Conservation (phyloP, 2,888 invertebrate genomes). For the Sminthurinus aureus region DNA sequence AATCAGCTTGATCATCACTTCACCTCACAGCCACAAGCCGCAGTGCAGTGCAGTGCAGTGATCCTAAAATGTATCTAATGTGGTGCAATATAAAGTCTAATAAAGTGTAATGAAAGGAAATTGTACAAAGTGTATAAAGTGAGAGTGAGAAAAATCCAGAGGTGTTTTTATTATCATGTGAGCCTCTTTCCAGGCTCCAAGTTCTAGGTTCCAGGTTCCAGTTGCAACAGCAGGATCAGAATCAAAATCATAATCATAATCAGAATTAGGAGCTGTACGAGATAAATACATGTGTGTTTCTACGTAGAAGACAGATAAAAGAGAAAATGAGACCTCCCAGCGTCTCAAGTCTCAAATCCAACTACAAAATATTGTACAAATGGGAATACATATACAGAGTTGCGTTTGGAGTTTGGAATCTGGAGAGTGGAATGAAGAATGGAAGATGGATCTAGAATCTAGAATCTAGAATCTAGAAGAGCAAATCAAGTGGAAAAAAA, state of each 20-base stretch:
- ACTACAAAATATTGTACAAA: no score
- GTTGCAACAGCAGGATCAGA: not conserved
- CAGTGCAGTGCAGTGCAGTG: no score
- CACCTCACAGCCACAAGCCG: no score
- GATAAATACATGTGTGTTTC: no score
- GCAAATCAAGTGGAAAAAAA: constrained; percentile 45
- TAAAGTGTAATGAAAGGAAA: not conserved
- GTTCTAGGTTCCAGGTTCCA: constrained; percentile 29
- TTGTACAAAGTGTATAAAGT: not conserved
- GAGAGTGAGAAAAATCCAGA: constrained; percentile 14
- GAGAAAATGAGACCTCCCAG: constrained; percentile 43
- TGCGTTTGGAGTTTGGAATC: no score
- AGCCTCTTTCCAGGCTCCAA: not conserved
- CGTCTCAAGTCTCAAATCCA: constrained; percentile 32
- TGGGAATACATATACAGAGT: no score
- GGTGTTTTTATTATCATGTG: constrained; percentile 33
- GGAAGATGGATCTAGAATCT: no score
- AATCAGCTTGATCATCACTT: no score
- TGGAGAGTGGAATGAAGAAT: no score
- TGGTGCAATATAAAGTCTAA: constrained; percentile 1
- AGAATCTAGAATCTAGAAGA: not conserved
- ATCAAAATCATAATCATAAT: not conserved
- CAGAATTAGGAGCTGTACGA: not conserved
- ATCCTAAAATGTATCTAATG: not conserved
- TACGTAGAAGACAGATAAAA: no score